A percentile compares a stretch with the other conserved stretches of the same genome.
Evolutionary conservation across 1,140 invertebrate genomes (phyloP).

Genomic region (Pseudomyrmex concolor): DNA sequence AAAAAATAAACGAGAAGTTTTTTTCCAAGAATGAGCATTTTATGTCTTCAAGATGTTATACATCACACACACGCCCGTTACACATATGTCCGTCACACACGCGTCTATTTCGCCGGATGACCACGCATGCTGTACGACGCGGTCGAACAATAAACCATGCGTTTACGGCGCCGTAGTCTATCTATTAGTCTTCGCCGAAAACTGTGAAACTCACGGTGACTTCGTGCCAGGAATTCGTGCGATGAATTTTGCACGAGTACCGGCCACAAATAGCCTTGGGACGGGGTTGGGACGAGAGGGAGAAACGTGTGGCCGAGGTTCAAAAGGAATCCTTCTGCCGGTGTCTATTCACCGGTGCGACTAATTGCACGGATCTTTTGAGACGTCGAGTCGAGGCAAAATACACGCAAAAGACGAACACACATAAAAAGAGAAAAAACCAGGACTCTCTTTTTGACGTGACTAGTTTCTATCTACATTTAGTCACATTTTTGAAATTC

Average conservation of each 20-base stretch:
- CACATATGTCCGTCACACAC: conserved; percentile 11
- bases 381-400: not conserved
- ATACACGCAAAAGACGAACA: not conserved
- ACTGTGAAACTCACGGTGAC: conserved; percentile 36
- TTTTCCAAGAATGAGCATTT: not conserved
- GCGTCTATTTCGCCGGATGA: conserved; percentile 1
- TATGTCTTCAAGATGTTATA: not conserved
- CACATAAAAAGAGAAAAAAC: conserved; percentile 15
- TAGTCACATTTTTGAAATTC: conserved; percentile 46
- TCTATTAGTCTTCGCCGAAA: conserved; percentile 43
- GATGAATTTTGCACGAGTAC: conserved; percentile 51
- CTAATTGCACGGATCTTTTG: conserved; percentile 49
- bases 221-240: conserved; percentile 38
- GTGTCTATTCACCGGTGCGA: conserved; percentile 43
- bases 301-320: conserved; percentile 28
- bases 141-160: conserved; percentile 29
- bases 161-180: conserved; percentile 44
- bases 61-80: not conserved
- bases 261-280: conserved; percentile 32
- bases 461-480: not conserved
- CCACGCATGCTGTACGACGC: conserved; percentile 7
- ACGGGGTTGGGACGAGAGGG: not conserved
- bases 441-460: not conserved
- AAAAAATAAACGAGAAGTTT: not conserved
- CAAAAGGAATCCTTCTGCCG: conserved; percentile 40